These are phyloP conservation scores for Dexiosoma caninum DNA, from an alignment of 2,888 invertebrate genomes.

Conservation along the genomic window DNA sequence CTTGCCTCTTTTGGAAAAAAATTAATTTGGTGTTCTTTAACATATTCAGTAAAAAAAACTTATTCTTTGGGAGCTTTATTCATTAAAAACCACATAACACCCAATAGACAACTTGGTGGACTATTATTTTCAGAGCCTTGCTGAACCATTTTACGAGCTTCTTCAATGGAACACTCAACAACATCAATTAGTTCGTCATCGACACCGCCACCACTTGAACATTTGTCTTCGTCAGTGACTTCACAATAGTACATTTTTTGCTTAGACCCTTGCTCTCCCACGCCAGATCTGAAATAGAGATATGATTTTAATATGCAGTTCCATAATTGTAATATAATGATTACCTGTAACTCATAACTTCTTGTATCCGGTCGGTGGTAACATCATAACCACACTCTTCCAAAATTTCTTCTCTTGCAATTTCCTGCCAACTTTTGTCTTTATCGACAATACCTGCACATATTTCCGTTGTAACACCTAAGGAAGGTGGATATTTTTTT, in stretches of 20 bases:
- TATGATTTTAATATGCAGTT: not conserved
- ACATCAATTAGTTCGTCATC: slow-evolving; percentile 94
- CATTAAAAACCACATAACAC: slow-evolving; percentile 88
- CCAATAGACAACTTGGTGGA: slow-evolving; percentile 88
- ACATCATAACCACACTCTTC: slow-evolving; percentile 98
- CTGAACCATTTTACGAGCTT: slow-evolving; percentile 81
- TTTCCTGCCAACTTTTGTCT: slow-evolving; percentile 84
- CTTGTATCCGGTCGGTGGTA: slow-evolving; percentile 81
- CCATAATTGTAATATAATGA: not conserved
- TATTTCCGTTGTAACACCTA: slow-evolving; percentile 91
- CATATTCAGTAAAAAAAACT: not conserved
- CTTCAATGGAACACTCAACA: slow-evolving; percentile 87
- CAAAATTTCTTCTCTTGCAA: slow-evolving; percentile 89
- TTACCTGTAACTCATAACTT: slow-evolving; percentile 84
- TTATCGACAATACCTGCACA: slow-evolving; percentile 98
- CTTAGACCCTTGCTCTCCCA: slow-evolving; percentile 86
- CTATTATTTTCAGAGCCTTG: slow-evolving; percentile 82
- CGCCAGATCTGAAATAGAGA: slow-evolving; percentile 81
- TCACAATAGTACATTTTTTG: slow-evolving; percentile 93
- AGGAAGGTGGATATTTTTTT: slow-evolving; percentile 82
- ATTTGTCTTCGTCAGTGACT: slow-evolving; percentile 90
- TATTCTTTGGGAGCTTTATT: slow-evolving; percentile 76
- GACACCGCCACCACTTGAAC: slow-evolving; percentile 87
- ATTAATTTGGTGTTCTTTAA: not conserved
- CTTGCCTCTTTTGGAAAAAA: slow-evolving; percentile 22